Percentiles rank a stretch among this genome's conserved stretches.
phyloP scores from a whole-genome alignment of 1,140 invertebrate species.

The Galleria mellonella region DNA sequence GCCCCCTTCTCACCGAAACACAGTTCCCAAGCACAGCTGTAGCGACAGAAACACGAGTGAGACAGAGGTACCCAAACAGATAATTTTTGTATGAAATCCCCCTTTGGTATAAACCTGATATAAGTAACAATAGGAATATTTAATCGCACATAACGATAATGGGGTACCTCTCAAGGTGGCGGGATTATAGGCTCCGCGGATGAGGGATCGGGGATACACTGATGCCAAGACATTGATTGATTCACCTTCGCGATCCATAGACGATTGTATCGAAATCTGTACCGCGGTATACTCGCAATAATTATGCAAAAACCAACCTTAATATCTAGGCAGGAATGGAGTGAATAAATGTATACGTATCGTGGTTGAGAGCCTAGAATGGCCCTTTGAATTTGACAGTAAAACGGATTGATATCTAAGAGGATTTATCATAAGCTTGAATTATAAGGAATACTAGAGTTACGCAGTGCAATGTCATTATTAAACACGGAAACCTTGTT shows the following conservation, averaged over 20 bases:
- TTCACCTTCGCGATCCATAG: slow-evolving; percentile 24
- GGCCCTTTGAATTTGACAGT: slow-evolving; percentile 19
- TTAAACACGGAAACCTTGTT: too few species aligned
- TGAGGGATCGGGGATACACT: slow-evolving; percentile 28
- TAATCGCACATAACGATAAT: slow-evolving; percentile 3
- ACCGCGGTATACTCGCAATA: neutral
- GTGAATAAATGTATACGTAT: neutral
- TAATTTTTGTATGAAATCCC: too few species aligned
- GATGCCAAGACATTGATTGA: slow-evolving; percentile 36
- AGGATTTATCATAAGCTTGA: slow-evolving; percentile 28
- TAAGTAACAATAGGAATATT: neutral
- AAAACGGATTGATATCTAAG: slow-evolving; percentile 17
- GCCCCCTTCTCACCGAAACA: too few species aligned
- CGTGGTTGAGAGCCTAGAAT: slow-evolving; percentile 11
- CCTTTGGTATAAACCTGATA: too few species aligned
- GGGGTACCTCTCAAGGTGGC: slow-evolving; percentile 1
- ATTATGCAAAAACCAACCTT: slow-evolving; percentile 5
- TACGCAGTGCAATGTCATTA: neutral
- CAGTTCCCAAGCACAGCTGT: too few species aligned
- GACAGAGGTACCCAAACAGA: too few species aligned
- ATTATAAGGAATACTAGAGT: neutral
- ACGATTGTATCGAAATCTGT: slow-evolving; percentile 19
- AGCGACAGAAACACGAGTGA: too few species aligned
- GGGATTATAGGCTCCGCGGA: slow-evolving; percentile 18
- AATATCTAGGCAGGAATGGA: neutral